Evolutionary conservation across 2,888 invertebrate species (phyloP).

Genomic region (Tiliacea citrago): DNA sequence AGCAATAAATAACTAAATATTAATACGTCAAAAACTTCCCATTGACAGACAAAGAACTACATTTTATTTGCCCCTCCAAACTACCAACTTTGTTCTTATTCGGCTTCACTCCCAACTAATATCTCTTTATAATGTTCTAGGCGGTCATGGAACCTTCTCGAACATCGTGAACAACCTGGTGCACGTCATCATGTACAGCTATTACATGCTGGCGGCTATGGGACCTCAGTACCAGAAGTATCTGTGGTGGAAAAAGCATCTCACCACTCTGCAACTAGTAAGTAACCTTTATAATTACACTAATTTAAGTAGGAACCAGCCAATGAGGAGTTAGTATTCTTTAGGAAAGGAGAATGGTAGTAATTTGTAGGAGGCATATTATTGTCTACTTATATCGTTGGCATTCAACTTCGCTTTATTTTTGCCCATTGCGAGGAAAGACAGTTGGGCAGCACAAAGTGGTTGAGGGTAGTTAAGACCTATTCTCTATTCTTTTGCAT

Average conservation of each 20-base stretch:
- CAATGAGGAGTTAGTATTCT: background rate
- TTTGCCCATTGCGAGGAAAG: background rate
- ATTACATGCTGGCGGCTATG: constrained; percentile 96
- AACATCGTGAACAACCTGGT: constrained; percentile 96
- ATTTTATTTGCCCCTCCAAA: too few relatives aligned
- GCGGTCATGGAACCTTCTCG: constrained; percentile 97
- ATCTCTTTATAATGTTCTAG: constrained; percentile 80
- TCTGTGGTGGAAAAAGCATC: constrained; percentile 97
- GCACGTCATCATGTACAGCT: constrained; percentile 96
- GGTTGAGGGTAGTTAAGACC: background rate
- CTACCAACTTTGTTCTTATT: background rate
- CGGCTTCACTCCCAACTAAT: background rate
- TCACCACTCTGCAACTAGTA: constrained; percentile 96
- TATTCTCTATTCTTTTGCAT: background rate
- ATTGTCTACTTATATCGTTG: too few relatives aligned
- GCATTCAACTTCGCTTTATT: background rate
- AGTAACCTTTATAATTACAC: constrained; percentile 72
- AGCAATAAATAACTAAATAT: background rate
- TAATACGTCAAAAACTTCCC: background rate
- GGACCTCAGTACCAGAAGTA: constrained; percentile 96
- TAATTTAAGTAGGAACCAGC: background rate
- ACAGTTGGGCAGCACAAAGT: background rate
- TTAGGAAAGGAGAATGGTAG: background rate
- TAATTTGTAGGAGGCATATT: too few relatives aligned
- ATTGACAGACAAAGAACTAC: background rate